These are phyloP conservation scores for Dicrurus megarhynchus DNA, from an alignment of 2,113 vertebrate genomes.

Conservation along the genomic window DNA sequence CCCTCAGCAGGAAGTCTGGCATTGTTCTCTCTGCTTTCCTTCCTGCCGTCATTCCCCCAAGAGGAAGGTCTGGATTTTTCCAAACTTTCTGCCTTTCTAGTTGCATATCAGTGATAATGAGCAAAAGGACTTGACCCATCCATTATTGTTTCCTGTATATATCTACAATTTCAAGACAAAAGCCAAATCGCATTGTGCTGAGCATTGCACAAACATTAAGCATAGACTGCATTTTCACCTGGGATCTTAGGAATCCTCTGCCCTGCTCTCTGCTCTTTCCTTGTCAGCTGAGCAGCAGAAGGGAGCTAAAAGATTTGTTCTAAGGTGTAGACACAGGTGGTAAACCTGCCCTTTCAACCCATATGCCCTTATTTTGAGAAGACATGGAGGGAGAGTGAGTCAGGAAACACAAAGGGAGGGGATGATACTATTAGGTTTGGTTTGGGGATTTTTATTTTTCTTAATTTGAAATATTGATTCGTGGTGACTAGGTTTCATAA, in stretches of 20 bases:
- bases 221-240: neutral
- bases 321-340: neutral
- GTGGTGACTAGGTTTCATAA: neutral
- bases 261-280: neutral
- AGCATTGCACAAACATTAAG: neutral
- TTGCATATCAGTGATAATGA: neutral
- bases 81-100: conserved; percentile 5
- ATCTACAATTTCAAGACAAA: neutral
- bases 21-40: conserved; percentile 47
- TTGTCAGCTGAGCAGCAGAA: neutral
- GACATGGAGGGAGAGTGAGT: neutral
- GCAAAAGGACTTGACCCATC: conserved; percentile 1
- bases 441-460: neutral
- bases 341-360: neutral
- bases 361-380: neutral
- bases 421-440: neutral
- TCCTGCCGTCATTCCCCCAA: neutral
- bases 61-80: conserved; percentile 18
- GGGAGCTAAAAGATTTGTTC: neutral
- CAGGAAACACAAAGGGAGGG: neutral
- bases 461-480: neutral
- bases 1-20: conserved; percentile 49
- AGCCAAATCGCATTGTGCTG: neutral
- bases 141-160: conserved; percentile 13
- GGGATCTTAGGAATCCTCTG: neutral